A percentile compares a stretch with the other conserved stretches of the same genome.
Evolutionary conservation across 2,113 vertebrate species (phyloP).

Genomic region (Sylvia atricapilla): DNA sequence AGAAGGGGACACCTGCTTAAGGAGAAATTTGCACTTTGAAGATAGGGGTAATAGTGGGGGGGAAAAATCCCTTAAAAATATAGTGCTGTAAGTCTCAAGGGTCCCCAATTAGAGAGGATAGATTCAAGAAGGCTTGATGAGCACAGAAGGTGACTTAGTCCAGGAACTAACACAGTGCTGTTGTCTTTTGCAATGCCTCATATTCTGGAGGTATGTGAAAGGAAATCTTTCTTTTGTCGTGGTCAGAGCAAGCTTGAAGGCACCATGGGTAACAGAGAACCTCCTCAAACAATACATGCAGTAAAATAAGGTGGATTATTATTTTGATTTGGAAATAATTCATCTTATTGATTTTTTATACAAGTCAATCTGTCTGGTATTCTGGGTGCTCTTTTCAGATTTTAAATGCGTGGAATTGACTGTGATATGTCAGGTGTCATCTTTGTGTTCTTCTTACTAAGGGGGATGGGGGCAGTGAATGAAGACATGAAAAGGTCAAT

Average conservation of each 20-base stretch:
- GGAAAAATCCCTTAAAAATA: neutral
- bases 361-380: neutral
- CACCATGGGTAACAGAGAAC: neutral
- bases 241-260: neutral
- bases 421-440: neutral
- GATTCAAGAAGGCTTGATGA: neutral
- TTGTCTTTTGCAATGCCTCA: neutral
- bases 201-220: neutral
- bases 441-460: neutral
- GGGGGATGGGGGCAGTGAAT: rapidly evolving
- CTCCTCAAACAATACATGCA: neutral
- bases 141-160: neutral
- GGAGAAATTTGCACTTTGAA: constrained; percentile 23
- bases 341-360: neutral
- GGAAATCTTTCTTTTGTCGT: neutral
- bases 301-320: neutral
- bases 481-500: neutral
- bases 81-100: neutral
- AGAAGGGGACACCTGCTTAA: neutral
- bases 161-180: neutral
- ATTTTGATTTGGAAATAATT: constrained; percentile 5
- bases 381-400: neutral
- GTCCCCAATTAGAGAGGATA: neutral
- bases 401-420: neutral
- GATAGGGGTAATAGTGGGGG: neutral